phyloP scores from a whole-genome alignment of 2,113 vertebrate species.

The Trogon surrucura region DNA sequence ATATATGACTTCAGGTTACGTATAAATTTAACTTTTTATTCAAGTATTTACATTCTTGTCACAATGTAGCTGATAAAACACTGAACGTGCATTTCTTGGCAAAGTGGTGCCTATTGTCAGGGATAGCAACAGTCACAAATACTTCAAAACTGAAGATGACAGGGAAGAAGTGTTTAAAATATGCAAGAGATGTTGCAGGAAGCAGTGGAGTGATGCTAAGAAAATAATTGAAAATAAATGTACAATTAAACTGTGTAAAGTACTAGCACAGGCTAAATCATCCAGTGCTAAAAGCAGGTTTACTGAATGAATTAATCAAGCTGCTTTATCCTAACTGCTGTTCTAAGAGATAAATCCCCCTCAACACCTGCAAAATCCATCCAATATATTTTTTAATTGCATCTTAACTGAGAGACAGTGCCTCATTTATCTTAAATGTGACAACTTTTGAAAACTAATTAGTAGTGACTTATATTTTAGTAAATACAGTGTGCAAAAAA shows the following conservation, averaged over 20 bases:
- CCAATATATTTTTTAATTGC: slow-evolving; percentile 10
- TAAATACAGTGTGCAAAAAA: neutral
- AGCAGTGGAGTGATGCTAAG: slow-evolving; percentile 11
- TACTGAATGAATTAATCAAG: slow-evolving; percentile 39
- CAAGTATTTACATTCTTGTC: neutral
- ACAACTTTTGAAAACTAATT: slow-evolving; percentile 4
- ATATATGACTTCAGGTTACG: neutral
- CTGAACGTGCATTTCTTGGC: neutral
- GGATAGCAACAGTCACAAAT: neutral
- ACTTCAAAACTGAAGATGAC: neutral
- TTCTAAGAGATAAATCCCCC: slow-evolving; percentile 19
- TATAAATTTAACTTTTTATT: neutral
- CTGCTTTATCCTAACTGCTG: neutral
- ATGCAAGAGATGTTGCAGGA: neutral
- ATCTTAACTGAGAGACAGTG: neutral
- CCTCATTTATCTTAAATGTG: slow-evolving; percentile 26
- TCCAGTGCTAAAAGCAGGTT: slow-evolving; percentile 7
- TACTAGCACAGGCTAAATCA: neutral
- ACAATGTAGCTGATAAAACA: neutral
- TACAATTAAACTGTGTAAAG: slow-evolving; percentile 6
- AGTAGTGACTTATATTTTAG: neutral
- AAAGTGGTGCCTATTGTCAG: neutral
- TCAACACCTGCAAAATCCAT: slow-evolving; percentile 6
- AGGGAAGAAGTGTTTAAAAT: neutral
- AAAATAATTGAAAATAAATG: slow-evolving; percentile 49